Evolutionary conservation across 2,113 vertebrate species (phyloP).

Genomic region (Bufo gargarizans): DNA sequence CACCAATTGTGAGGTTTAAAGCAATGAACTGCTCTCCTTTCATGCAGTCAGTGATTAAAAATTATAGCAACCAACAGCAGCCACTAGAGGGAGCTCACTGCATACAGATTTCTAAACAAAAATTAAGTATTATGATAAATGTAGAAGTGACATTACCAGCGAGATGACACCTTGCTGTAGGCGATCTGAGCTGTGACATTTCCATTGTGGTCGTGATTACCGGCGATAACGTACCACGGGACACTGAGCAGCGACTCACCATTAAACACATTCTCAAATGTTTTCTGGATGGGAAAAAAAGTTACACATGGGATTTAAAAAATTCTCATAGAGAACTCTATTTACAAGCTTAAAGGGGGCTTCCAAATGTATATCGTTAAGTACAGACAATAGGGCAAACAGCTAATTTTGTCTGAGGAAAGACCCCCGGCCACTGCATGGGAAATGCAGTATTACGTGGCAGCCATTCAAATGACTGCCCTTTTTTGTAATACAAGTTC

Average conservation of each 20-base stretch:
- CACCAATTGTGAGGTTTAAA: too few relatives aligned
- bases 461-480: too few relatives aligned
- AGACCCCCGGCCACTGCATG: too few relatives aligned
- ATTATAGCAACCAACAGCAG: too few relatives aligned
- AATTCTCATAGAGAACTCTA: neutral
- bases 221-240: slow-evolving; percentile 90
- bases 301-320: neutral
- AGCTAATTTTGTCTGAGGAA: too few relatives aligned
- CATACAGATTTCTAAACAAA: too few relatives aligned
- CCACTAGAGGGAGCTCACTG: too few relatives aligned
- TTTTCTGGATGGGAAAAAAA: slow-evolving; percentile 72
- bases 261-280: slow-evolving; percentile 84
- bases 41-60: too few relatives aligned
- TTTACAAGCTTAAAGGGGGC: neutral
- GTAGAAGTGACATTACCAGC: slow-evolving; percentile 73
- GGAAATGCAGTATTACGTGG: too few relatives aligned
- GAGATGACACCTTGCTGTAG: slow-evolving; percentile 78
- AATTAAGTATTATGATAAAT: neutral
- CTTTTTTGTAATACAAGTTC: too few relatives aligned
- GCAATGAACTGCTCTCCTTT: too few relatives aligned
- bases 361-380: neutral
- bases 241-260: slow-evolving; percentile 74
- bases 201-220: slow-evolving; percentile 90
- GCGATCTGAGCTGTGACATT: slow-evolving; percentile 88
- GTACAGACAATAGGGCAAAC: too few relatives aligned